Base-by-base conservation (phyloP, 2,888 invertebrate genomes). In the Drosophila subquinaria region DNA sequence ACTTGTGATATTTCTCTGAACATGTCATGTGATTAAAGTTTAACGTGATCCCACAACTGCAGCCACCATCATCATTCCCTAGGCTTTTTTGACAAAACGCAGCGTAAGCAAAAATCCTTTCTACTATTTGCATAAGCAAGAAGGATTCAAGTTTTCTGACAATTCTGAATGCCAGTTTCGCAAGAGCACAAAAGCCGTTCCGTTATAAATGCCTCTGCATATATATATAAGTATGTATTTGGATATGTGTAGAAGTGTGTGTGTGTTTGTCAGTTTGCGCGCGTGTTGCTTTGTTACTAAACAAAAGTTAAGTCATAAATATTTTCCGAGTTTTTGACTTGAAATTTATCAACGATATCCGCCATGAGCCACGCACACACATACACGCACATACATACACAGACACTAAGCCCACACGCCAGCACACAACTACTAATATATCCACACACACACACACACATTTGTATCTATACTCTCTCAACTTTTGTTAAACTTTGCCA, bases 261-360 rank as follows among this genome's bases (percentile, higher is more conserved):
- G 27, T 35, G 35, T 45, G 52, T 64, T 56, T 56, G 59, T 63
- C 27, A 15, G 55, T 63, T 50, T 27, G 43, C 35, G 67, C 64
- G 73, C 65, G 72, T 78, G 88, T 85, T 82, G 80, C 89, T 81
- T 74, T 88, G 84, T 83, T 86, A 69, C 84, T 82, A 86, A 85
- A 88, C 89, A 87, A 87, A 87, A 89, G 87, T 89, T 88, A 88
- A 88, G 89, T 83, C 87, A 87, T 87, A 87, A 87, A 87, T 87
- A 89, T 87, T 89, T 87, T 89, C 88, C 82, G 79, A 88, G 81
- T 82, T 89, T 85, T 82, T 82, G 86, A 89, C 86, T 89, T 77
- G 73, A 88, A 89, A 87, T 87, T 87, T 87, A 89, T 87, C 87
- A 87, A 88, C 89, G 89, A 87, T 87, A 87, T 89, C 88, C 89